Conservation (phyloP, 2,888 invertebrate genomes). For the Nemotelus pantherinus region DNA sequence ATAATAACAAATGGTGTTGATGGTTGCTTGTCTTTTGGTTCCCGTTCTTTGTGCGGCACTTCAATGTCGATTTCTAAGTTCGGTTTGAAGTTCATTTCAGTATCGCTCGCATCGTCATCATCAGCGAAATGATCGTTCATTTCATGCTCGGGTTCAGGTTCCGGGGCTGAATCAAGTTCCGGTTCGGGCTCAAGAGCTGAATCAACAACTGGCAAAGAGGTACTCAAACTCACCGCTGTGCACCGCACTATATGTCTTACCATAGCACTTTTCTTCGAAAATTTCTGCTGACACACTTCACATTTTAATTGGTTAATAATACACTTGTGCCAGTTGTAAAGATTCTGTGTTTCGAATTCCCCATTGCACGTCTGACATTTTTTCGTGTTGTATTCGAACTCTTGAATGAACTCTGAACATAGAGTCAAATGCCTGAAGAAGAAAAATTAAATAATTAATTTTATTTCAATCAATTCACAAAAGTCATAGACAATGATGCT, state of each 20-base stretch:
- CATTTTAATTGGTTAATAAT: constrained; percentile 59
- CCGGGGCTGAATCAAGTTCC: neutral
- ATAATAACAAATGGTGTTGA: constrained; percentile 25
- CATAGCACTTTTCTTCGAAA: constrained; percentile 44
- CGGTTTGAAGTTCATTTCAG: constrained; percentile 31
- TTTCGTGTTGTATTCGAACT: constrained; percentile 58
- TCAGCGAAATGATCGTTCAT: neutral
- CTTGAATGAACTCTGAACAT: constrained; percentile 48
- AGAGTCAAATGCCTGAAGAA: constrained; percentile 59
- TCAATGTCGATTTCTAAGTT: constrained; percentile 56
- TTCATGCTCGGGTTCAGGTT: constrained; percentile 17
- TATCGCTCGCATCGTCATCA: neutral
- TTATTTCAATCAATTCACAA: neutral
- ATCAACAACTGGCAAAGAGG: constrained; percentile 2
- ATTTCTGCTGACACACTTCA: constrained; percentile 59
- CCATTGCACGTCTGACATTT: constrained; percentile 55
- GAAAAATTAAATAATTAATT: neutral
- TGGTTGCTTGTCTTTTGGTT: neutral
- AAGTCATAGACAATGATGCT: too few relatives aligned
- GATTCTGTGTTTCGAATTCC: constrained; percentile 61
- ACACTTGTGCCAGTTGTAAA: constrained; percentile 63
- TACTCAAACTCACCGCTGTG: constrained; percentile 14
- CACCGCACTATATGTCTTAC: constrained; percentile 51
- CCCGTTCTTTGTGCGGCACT: constrained; percentile 53
- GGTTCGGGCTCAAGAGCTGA: constrained; percentile 27